These are phyloP conservation scores for Cliona cf. orientalis DNA, from an alignment of 37 sponge, comb jelly and placozoan genomes.

Conservation along the genomic window DNA sequence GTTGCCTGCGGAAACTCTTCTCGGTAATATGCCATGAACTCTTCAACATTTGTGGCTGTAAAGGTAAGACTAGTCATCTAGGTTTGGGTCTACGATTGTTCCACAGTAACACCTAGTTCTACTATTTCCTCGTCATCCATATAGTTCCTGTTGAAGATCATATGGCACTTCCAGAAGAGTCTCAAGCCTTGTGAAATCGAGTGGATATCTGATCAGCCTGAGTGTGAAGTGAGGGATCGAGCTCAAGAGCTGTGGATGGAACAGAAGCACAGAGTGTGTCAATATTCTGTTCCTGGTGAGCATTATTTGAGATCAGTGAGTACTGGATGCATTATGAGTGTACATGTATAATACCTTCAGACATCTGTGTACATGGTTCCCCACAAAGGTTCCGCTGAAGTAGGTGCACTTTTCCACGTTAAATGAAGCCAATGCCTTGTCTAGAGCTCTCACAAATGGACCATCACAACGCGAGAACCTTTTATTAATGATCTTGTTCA, in stretches of 20 bases:
- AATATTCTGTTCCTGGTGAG: conserved; percentile 16
- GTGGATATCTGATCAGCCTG: not conserved
- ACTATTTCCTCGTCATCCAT: not conserved
- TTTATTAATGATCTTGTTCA: not conserved
- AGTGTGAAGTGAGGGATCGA: not conserved
- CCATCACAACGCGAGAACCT: conserved; percentile 7
- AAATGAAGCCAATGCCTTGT: conserved; percentile 18
- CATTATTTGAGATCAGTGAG: not conserved
- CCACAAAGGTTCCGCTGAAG: conserved; percentile 45
- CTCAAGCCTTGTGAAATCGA: not conserved
- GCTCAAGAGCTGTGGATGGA: not conserved
- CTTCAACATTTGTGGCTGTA: conserved; percentile 6
- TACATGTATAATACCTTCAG: conserved; percentile 19
- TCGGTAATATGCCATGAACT: conserved; percentile 28
- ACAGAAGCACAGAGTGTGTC: not conserved
- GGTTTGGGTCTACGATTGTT: not conserved
- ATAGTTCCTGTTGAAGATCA: not conserved
- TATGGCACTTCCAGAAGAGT: conserved; percentile 39
- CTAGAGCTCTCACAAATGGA: conserved; percentile 32
- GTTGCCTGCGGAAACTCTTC: conserved; percentile 15
- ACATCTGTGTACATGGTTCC: conserved; percentile 51
- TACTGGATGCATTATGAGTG: not conserved
- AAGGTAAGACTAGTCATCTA: not conserved
- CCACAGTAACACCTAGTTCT: conserved; percentile 8
- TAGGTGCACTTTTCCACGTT: conserved; percentile 44